These are phyloP conservation scores for Notothenia rossii DNA, from an alignment of 2,113 vertebrate genomes.

Conservation along the genomic window DNA sequence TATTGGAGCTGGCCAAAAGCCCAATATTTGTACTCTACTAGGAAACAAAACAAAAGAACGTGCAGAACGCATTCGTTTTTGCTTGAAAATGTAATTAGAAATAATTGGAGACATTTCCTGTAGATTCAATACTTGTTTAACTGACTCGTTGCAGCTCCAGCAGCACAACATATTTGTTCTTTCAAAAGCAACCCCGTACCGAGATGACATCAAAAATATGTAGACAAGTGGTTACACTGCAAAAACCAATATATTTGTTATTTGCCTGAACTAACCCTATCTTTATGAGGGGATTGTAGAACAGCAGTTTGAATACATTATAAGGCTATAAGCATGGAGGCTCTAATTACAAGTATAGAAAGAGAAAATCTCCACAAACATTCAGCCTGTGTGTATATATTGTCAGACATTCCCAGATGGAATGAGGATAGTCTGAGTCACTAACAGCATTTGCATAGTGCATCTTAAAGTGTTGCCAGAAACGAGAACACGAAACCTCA, in stretches of 20 bases:
- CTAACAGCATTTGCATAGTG: conserved; percentile 63
- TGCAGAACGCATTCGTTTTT: too few species aligned
- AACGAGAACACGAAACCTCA: conserved; percentile 40
- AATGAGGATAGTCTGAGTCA: conserved; percentile 60
- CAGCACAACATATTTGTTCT: not conserved
- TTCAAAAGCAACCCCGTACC: not conserved
- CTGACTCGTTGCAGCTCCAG: not conserved
- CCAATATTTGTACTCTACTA: too few species aligned
- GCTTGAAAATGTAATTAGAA: too few species aligned
- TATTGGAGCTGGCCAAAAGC: too few species aligned
- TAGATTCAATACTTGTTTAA: too few species aligned
- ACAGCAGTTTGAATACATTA: not conserved
- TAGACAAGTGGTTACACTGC: not conserved
- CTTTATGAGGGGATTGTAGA: not conserved
- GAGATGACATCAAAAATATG: not conserved
- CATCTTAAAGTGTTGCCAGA: conserved; percentile 35
- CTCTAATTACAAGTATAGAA: not conserved
- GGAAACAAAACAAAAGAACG: too few species aligned
- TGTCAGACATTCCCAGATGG: conserved; percentile 66
- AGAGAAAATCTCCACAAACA: conserved; percentile 13
- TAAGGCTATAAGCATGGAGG: not conserved
- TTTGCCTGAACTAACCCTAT: not conserved
- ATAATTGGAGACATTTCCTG: not conserved
- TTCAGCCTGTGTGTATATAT: not conserved
- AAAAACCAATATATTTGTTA: too few species aligned